phyloP scores from a whole-genome alignment of 2,888 invertebrate genomes.

The Drosophila formosana region DNA sequence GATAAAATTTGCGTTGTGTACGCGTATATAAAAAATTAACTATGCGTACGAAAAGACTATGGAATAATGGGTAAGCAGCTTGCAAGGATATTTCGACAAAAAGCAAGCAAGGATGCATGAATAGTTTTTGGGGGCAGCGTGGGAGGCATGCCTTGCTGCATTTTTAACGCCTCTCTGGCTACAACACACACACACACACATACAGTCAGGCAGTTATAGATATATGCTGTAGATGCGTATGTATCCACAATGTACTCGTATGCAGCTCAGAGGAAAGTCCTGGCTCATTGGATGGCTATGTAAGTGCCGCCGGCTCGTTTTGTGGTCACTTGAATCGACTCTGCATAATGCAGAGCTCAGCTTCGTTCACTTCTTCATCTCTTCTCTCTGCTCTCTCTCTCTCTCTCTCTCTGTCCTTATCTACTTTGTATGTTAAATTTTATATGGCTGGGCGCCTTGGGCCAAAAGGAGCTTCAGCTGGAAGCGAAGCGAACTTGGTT shows the following conservation, averaged over 20 bases:
- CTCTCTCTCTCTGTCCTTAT: not conserved
- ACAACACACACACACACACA: constrained; percentile 31
- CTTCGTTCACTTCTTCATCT: not conserved
- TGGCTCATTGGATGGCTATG: constrained; percentile 35
- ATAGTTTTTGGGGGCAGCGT: constrained; percentile 1
- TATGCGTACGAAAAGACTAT: constrained; percentile 36
- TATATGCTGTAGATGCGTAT: constrained; percentile 5
- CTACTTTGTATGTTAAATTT: constrained; percentile 57
- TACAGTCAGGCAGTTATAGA: constrained; percentile 5
- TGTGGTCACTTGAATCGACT: constrained; percentile 69
- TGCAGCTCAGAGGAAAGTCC: constrained; percentile 32
- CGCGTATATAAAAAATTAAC: constrained; percentile 54
- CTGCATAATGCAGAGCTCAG: constrained; percentile 34
- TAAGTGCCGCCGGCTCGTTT: constrained; percentile 55
- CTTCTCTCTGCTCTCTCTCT: not conserved
- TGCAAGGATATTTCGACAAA: constrained; percentile 26
- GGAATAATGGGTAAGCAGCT: constrained; percentile 33
- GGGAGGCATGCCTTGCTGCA: constrained; percentile 35
- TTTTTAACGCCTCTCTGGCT: constrained; percentile 38
- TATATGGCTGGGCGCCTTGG: constrained; percentile 42
- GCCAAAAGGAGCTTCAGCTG: constrained; percentile 22
- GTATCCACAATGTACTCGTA: constrained; percentile 30
- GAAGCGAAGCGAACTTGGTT: constrained; percentile 23
- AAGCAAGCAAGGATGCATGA: constrained; percentile 21
- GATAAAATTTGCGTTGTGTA: constrained; percentile 38